Percentiles rank a stretch among this genome's conserved stretches.
Conservation (phyloP, 2,888 invertebrate species). For the Stenurella melanura region DNA sequence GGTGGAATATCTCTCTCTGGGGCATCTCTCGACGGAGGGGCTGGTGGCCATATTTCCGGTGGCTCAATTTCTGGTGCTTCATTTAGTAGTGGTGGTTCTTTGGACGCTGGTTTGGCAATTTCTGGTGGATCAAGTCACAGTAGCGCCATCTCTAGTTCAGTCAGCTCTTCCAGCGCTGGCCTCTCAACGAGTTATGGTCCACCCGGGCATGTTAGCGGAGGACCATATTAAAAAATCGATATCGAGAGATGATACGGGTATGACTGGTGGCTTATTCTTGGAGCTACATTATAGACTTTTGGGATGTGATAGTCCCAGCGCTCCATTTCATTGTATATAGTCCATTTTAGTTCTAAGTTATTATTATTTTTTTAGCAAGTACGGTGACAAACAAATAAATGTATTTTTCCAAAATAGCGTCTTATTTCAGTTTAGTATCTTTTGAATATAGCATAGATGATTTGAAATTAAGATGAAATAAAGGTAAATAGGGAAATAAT, state of each 20-base stretch:
- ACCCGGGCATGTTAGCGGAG: conserved; percentile 68
- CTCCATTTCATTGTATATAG: conserved; percentile 43
- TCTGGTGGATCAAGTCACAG: conserved; percentile 39
- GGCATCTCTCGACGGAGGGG: conserved; percentile 64
- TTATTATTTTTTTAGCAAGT: conserved; percentile 54
- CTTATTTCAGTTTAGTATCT: not conserved
- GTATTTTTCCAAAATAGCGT: conserved; percentile 63
- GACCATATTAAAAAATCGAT: conserved; percentile 49
- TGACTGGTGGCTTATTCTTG: conserved; percentile 22
- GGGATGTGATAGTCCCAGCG: conserved; percentile 50
- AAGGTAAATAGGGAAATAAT: not conserved
- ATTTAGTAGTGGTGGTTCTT: conserved; percentile 38
- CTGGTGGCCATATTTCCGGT: conserved; percentile 44
- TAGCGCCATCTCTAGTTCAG: conserved; percentile 48
- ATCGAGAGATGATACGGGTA: conserved; percentile 51
- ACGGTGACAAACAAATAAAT: conserved; percentile 71
- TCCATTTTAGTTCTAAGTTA: conserved; percentile 48
- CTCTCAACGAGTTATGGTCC: conserved; percentile 67
- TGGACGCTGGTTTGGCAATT: conserved; percentile 34
- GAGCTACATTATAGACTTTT: conserved; percentile 46
- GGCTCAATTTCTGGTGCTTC: conserved; percentile 38
- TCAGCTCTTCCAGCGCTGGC: conserved; percentile 42
- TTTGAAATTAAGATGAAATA: no score
- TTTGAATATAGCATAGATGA: no score
- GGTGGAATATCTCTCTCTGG: conserved; percentile 62